A percentile compares a stretch with the other conserved stretches of the same genome.
phyloP scores from a whole-genome alignment of 2,113 vertebrate genomes.

The Dolichotis patagonum region DNA sequence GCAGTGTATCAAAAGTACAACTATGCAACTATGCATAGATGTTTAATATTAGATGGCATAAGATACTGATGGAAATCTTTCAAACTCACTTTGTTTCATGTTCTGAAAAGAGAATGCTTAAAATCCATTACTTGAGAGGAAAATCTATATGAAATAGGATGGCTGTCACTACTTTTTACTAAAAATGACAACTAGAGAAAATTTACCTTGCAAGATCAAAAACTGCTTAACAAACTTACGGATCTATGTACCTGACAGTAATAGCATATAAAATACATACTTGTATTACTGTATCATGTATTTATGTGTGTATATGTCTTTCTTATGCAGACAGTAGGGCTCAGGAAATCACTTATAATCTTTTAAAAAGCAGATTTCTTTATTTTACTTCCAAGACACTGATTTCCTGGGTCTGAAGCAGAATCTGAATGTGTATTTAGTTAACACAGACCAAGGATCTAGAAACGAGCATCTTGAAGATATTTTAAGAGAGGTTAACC shows the following conservation, averaged over 20 bases:
- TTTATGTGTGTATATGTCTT: not conserved
- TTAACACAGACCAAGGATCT: not conserved
- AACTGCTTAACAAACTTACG: not conserved
- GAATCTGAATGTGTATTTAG: not conserved
- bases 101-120: not conserved
- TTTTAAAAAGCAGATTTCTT: not conserved
- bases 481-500: not conserved
- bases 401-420: not conserved
- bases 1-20: not conserved
- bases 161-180: slow-evolving; percentile 37
- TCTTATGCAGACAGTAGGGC: not conserved
- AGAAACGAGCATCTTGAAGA: not conserved
- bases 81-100: not conserved
- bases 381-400: not conserved
- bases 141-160: not conserved
- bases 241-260: not conserved
- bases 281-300: not conserved
- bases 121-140: not conserved
- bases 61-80: not conserved
- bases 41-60: not conserved
- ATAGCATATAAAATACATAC: not conserved
- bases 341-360: not conserved
- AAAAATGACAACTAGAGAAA: slow-evolving; percentile 29
- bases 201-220: slow-evolving; percentile 24
- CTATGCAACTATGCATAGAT: not conserved